Evolutionary conservation across 1,140 invertebrate genomes (phyloP), one percentile per base, ranked within the genome.

Genomic region (Drosophila santomea): DNA sequence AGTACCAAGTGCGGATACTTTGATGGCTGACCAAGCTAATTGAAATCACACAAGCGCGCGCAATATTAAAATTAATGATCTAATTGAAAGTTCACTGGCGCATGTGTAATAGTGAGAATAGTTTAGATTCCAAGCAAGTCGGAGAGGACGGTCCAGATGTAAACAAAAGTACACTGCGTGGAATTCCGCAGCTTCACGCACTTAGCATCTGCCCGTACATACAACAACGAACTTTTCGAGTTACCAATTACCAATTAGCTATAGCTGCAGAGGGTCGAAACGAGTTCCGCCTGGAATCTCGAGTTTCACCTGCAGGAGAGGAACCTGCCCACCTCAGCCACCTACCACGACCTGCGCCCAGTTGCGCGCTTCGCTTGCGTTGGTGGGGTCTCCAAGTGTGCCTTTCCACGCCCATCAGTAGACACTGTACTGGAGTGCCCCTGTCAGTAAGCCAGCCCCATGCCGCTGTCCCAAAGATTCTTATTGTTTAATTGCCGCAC

Each of bases 1-100:
- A 14, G 36, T 7, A 11, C 20, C 1, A 15, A 23, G 35, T 11
- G 3, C 11, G 55, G 54, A 56, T 62, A 67, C 55, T 78, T 62
- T 62, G 44, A n/a, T 41, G 44, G 64, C 61, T 68, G 55, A 28
- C 45, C 41, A 63, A 74, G 67, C 52, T 76, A 88, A 75, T 78
- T 84, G 67, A 74, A 86, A 86, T 78, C 57, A 51, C 67, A 60
- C 50, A 86, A 84, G 74, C 68, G 81, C 76, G 73, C 66, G 62
- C 73, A 64, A 73, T 84, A 76, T 84, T 73, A 76, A 88, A 76
- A 80, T 83, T 89, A 83, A 83, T 88, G 84, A 88, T 88, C 79
- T 86, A 88, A 88, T 88, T 88, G 76, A 89, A 77, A 67, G 73
- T 62, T 62, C 69, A 72, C 57, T 73, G 56, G 59, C 68, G 55